phyloP scores from a whole-genome alignment of 2,888 invertebrate species.

The Drosophila melanosoma region DNA sequence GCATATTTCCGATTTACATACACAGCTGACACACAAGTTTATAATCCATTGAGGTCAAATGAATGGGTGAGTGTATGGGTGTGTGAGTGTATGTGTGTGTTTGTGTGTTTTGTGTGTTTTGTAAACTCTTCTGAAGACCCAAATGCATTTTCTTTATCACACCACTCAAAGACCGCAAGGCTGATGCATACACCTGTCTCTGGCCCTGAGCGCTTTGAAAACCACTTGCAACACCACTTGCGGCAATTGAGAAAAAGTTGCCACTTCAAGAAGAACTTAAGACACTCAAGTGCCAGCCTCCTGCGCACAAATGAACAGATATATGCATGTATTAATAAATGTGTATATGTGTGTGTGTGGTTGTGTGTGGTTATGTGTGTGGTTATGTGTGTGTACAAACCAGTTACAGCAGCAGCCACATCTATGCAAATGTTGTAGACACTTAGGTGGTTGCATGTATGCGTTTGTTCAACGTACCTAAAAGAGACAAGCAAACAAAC shows the following conservation, averaged over 20 bases:
- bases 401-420: constrained; percentile 42
- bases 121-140: constrained; percentile 43
- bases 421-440: constrained; percentile 43
- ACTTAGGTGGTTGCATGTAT: constrained; percentile 43
- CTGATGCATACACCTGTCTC: constrained; percentile 33
- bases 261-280: constrained; percentile 75
- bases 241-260: constrained; percentile 73
- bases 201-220: constrained; percentile 53
- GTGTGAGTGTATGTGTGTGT: constrained; percentile 1
- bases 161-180: constrained; percentile 50
- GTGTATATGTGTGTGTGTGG: neutral
- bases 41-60: constrained; percentile 65
- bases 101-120: constrained; percentile 15
- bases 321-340: constrained; percentile 28
- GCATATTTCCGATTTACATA: constrained; percentile 63
- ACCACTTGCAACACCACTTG: constrained; percentile 72
- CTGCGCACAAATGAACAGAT: constrained; percentile 54
- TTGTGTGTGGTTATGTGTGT: neutral
- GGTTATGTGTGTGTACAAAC: constrained; percentile 27
- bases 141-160: constrained; percentile 68
- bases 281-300: constrained; percentile 69
- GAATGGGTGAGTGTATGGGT: constrained; percentile 6
- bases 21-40: constrained; percentile 43
- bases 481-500: constrained; percentile 55
- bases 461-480: constrained; percentile 56